Evolutionary conservation across 64 coral and sea anemone genomes (phyloP).

Genomic region (Actinia tenebrosa): DNA sequence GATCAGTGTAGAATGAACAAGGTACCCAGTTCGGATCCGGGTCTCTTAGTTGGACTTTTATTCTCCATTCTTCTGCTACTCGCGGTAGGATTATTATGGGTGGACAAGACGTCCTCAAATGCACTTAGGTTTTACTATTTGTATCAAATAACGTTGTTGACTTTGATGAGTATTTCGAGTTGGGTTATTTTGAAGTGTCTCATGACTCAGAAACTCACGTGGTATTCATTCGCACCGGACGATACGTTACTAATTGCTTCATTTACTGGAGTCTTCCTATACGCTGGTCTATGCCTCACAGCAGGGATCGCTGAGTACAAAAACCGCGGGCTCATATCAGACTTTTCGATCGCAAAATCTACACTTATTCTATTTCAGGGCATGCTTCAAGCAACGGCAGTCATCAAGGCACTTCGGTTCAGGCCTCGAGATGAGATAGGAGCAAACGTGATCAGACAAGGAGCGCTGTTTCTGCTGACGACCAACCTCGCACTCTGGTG

Average conservation of each 20-base stretch:
- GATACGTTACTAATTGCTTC: slow-evolving; percentile 83
- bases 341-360: slow-evolving; percentile 77
- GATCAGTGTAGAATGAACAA: slow-evolving; percentile 56
- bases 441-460: slow-evolving; percentile 88
- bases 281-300: slow-evolving; percentile 82
- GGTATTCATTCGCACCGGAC: slow-evolving; percentile 84
- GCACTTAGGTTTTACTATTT: slow-evolving; percentile 92
- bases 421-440: slow-evolving; percentile 78
- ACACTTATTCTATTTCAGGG: slow-evolving; percentile 70
- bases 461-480: slow-evolving; percentile 82
- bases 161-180: slow-evolving; percentile 81
- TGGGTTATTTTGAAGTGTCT: slow-evolving; percentile 86
- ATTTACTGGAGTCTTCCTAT: slow-evolving; percentile 81
- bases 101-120: slow-evolving; percentile 62
- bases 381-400: slow-evolving; percentile 82
- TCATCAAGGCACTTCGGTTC: slow-evolving; percentile 95
- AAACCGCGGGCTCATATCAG: slow-evolving; percentile 59
- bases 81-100: slow-evolving; percentile 80
- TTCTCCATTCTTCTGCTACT: slow-evolving; percentile 78
- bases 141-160: slow-evolving; percentile 72
- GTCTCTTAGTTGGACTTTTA: slow-evolving; percentile 73
- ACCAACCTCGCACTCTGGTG: slow-evolving; percentile 89
- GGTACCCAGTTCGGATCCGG: slow-evolving; percentile 86
- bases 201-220: slow-evolving; percentile 83
- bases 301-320: slow-evolving; percentile 89